Evolutionary conservation across 2,113 vertebrate genomes (phyloP), one percentile per base, ranked within the genome.

Genomic region (Myotis davidii): DNA sequence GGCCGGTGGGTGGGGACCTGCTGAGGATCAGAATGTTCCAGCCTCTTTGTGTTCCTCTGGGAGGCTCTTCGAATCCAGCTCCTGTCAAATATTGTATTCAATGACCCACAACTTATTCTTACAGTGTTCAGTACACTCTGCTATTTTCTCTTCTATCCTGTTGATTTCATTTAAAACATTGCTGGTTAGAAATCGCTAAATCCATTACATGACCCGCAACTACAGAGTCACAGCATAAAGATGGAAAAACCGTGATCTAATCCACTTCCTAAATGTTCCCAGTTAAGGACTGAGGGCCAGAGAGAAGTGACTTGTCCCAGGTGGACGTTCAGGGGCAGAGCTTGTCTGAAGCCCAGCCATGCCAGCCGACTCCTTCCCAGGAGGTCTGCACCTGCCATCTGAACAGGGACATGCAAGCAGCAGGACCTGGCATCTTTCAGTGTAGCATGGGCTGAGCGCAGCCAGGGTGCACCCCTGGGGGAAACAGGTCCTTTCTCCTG

Each of bases 151-250:
- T 54, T 92, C 37, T 67, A 0, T 61, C 45, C n/a, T 69, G 21
- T 88, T 79, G 74, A 85, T 81, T 85, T 92, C 9, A 48, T 81
- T 87, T 25, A 9, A 54, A 67, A 83, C 77, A 34, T 39, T 25
- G 0, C 13, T 42, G 2, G 12, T 89, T 94, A 65, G 74, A 91
- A 52, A 45, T 52, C 11, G 7, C 52, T 67, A 0, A 3, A 0
- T 42, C 72, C 72, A 59, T 79, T 48, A 56, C 25, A 48, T 27
- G 34, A 16, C 17, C n/a, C 3, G 17, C 56, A 25, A 4, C 23
- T 65, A 27, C 1, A 52, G 25, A n/a, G 3, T 70, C 2, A 76
- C 9, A n/a, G 17, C 9, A 9, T 12, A 9, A 17, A 92, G n/a
- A 54, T 11, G 29, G 59, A 6, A 48, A 64, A 84, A 23, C 23